Evolutionary conservation across 2,888 invertebrate species (phyloP), one percentile per base, ranked within the genome.

Genomic region (Eilema griseolum): DNA sequence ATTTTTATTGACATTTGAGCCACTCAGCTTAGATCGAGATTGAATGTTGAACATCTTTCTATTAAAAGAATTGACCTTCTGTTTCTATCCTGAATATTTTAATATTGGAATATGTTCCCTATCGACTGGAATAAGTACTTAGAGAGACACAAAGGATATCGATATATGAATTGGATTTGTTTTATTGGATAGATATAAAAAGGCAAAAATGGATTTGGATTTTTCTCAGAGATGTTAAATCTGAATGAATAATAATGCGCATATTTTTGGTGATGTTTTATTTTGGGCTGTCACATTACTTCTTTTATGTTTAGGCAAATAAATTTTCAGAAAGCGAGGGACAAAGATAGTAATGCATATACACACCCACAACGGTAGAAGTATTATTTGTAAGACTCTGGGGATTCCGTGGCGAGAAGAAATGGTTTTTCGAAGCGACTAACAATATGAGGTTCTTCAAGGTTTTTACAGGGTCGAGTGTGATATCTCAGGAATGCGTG

Each of bases 141-240:
- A n/a, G n/a, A n/a, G n/a, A n/a, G 52, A 59, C n/a, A 69, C 56
- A 70, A 66, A 66, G 61, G 26, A 56, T 61, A 61, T 66, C 52
- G 56, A 16, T 61, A 61, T 24, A 61, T 20, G 65, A 52, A 41
- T 57, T 46, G 12, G 11, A 70, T 41, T 63, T 46, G 41, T 70
- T 62, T 57, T 70, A 66, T 66, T 57, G 5, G 23, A 66, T 59
- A 52, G 28, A 64, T 28, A 61, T 66, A 23, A 52, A 61, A 57
- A 57, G 10, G 56, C 66, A 70, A 70, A 70, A 61, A 61, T 61
- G 16, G 37, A 52, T 46, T 64, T 23, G n/a, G 5, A 61, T 31
- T 61, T 41, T 60, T 28, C 20, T 41, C 37, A 57, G 12, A 52
- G 20, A 41, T 28, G 28, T 59, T 56, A 59, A 24, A 28, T 28